A percentile compares a stretch with the other conserved stretches of the same genome.
Evolutionary conservation across 2,888 invertebrate genomes (phyloP).

Genomic region (Lithodes maja): DNA sequence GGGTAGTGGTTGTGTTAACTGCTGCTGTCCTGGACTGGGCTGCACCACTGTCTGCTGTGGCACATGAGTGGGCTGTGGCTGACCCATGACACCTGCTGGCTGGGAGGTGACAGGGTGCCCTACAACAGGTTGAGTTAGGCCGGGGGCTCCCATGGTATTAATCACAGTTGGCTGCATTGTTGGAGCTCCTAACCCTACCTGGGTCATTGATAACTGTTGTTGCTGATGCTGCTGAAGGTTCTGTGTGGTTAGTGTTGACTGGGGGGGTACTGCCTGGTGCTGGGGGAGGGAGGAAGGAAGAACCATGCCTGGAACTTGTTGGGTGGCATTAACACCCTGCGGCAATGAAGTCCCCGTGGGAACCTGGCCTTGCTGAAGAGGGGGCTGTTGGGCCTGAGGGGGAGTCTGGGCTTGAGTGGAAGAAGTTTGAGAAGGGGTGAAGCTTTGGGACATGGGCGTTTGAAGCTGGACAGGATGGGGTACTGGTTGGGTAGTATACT

Average conservation of each 20-base stretch:
- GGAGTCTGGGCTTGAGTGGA: conserved; percentile 55
- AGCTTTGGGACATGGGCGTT: conserved; percentile 49
- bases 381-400: conserved; percentile 55
- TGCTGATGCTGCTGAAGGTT: conserved; percentile 32
- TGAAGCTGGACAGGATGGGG: conserved; percentile 54
- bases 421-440: conserved; percentile 43
- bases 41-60: conserved; percentile 27
- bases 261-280: conserved; percentile 49
- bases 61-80: conserved; percentile 36
- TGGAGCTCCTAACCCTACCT: conserved; percentile 3
- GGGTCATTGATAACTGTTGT: background rate
- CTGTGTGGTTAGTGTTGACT: conserved; percentile 41
- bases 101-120: conserved; percentile 14
- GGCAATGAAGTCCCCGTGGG: conserved; percentile 28
- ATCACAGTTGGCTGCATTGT: conserved; percentile 43
- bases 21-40: conserved; percentile 28
- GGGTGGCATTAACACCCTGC: conserved; percentile 20
- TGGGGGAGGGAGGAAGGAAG: conserved; percentile 35
- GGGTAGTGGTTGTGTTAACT: conserved; percentile 41
- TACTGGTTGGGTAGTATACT: conserved; percentile 48
- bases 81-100: conserved; percentile 39
- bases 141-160: conserved; percentile 18
- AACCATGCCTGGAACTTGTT: conserved; percentile 33
- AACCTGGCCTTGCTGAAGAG: conserved; percentile 51
- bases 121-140: conserved; percentile 37